Evolutionary conservation across 2,888 invertebrate genomes (phyloP), one percentile per base, ranked within the genome.

Genomic region (Polydrusus cervinus): DNA sequence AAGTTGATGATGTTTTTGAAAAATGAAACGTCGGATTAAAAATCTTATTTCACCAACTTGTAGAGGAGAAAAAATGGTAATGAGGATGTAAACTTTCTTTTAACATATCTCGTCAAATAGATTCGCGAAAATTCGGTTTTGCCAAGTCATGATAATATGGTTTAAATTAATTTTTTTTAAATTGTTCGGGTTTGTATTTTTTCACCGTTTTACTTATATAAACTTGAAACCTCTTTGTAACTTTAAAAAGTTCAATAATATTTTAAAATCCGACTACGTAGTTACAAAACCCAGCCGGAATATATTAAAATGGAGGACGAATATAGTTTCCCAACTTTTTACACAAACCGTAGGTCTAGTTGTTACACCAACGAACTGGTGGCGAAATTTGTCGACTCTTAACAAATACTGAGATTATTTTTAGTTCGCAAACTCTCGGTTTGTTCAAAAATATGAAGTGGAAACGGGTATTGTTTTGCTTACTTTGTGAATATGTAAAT

Each of bases 241-340:
- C 65, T 65, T 49, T 30, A 45, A 62, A 62, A 62, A 60, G 38
- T 62, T 45, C 11, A 11, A 61, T 43, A 11, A 49, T 66, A 43
- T 66, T 74, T 74, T 25, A 71, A 65, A 71, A 64, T 75, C 67
- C 51, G 30, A 51, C 64, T 72, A 64, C 69, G 69, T 69, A 64
- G 53, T 76, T 76, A 66, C 76, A 76, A 76, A 76, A 76, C 65
- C 8, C 71, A 72, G 49, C 57, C 65, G 66, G 76, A 76, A 76
- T 76, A 76, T 55, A 76, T 76, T 76, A 76, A 73, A 76, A 66
- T 66, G 73, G 71, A 76, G 76, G 76, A 60, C 76, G 62, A 49
- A 45, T 65, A 38, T 66, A 20, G 53, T 76, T 76, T 76, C 76
- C 73, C 73, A 76, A 76, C 66, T 73, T 76, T 75, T 66, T 66